phyloP scores from a whole-genome alignment of 2,797 vertebrate genomes.

The Phrynocephalus vlangalii region DNA sequence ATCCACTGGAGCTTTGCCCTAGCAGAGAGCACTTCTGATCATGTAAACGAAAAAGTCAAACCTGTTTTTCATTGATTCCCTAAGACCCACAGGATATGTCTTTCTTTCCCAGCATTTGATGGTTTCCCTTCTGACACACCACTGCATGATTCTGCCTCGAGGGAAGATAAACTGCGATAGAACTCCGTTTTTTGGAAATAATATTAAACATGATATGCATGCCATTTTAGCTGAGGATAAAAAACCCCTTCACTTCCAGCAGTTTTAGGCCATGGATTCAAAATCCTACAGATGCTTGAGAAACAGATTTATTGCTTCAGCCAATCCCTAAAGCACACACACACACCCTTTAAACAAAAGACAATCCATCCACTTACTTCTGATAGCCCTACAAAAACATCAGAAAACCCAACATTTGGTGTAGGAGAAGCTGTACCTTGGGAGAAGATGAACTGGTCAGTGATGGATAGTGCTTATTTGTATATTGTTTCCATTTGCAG shows the following conservation, averaged over 20 bases:
- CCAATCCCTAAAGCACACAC: background rate
- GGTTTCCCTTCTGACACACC: background rate
- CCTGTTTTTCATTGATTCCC: too few relatives aligned
- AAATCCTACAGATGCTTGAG: background rate
- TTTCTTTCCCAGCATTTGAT: too few relatives aligned
- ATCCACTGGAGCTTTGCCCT: too few relatives aligned
- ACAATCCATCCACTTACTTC: background rate
- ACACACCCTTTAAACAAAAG: background rate
- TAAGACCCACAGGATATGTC: too few relatives aligned
- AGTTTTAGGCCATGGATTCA: slow-evolving; percentile 1
- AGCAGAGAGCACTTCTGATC: too few relatives aligned
- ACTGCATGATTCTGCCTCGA: background rate
- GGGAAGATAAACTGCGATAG: background rate
- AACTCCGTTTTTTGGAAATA: background rate
- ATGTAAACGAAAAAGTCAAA: too few relatives aligned
- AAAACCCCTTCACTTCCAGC: background rate
- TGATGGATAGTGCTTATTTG: slow-evolving; percentile 2
- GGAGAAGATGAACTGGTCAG: background rate
- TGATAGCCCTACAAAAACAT: background rate
- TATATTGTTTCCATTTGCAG: background rate
- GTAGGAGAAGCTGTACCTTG: background rate
- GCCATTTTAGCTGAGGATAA: slow-evolving; percentile 7
- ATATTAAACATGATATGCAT: slow-evolving; percentile 8
- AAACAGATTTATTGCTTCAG: slow-evolving; percentile 1
- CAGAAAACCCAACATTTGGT: slow-evolving; percentile 4